Evolutionary conservation across 2,888 invertebrate genomes (phyloP).

Genomic region (Amorpha juglandis): DNA sequence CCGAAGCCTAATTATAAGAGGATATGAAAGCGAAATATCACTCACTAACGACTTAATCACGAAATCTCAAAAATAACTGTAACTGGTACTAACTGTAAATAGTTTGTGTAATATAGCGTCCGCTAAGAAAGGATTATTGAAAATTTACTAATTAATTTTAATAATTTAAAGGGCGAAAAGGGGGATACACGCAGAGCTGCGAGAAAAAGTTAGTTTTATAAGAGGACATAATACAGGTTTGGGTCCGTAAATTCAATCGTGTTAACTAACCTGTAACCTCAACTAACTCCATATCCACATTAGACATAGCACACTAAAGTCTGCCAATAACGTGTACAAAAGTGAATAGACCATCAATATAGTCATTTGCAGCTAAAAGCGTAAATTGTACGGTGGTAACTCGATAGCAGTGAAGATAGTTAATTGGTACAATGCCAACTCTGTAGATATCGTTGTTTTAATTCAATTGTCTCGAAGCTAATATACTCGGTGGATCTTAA

Average conservation of each 20-base stretch:
- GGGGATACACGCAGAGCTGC: too few species aligned
- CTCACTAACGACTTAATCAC: too few species aligned
- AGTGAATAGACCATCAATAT: conserved; percentile 65
- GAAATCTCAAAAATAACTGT: too few species aligned
- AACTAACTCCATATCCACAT: conserved; percentile 37
- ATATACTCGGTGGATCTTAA: conserved; percentile 60
- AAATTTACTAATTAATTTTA: too few species aligned
- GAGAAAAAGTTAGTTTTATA: too few species aligned
- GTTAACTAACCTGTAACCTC: conserved; percentile 10
- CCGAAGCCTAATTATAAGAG: too few species aligned
- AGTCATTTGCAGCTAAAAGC: conserved; percentile 71
- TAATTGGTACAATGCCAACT: conserved; percentile 78
- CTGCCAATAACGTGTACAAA: conserved; percentile 51
- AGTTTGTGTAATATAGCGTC: too few species aligned
- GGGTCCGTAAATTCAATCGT: neutral
- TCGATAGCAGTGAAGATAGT: conserved; percentile 60
- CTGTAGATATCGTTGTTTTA: conserved; percentile 69
- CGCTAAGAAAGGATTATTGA: too few species aligned
- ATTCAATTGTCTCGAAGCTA: conserved; percentile 68
- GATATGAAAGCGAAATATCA: too few species aligned
- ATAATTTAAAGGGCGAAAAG: too few species aligned
- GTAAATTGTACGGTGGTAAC: conserved; percentile 66
- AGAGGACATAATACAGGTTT: too few species aligned
- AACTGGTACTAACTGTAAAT: too few species aligned
- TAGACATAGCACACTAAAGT: conserved; percentile 43